Conservation (phyloP, 2,888 invertebrate species). For the Drosophila diplacantha region DNA sequence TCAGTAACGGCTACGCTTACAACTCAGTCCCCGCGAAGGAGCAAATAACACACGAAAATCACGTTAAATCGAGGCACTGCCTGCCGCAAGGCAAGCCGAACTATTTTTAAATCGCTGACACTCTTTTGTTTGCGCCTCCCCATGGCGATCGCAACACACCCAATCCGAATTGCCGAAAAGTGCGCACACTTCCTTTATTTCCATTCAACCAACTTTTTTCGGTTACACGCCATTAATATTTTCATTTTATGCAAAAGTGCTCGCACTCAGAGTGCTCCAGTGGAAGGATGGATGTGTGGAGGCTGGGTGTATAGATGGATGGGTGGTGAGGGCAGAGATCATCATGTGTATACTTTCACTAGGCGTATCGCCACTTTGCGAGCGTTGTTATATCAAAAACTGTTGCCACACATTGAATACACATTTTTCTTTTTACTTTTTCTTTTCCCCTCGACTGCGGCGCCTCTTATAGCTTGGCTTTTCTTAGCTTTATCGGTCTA, state of each 20-base stretch:
- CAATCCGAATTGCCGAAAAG: conserved; percentile 28
- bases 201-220: conserved; percentile 59
- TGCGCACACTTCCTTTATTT: conserved; percentile 62
- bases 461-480: conserved; percentile 19
- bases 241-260: conserved; percentile 51
- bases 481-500: conserved; percentile 22
- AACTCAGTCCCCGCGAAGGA: conserved; percentile 28
- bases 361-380: conserved; percentile 61
- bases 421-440: conserved; percentile 45
- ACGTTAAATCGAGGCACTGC: conserved; percentile 62
- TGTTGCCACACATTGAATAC: conserved; percentile 60
- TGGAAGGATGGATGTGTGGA: conserved; percentile 4
- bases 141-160: conserved; percentile 32
- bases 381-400: conserved; percentile 52
- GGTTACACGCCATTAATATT: conserved; percentile 69
- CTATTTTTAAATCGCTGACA: conserved; percentile 68
- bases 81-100: conserved; percentile 52
- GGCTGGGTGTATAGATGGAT: not conserved
- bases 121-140: conserved; percentile 62
- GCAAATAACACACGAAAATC: conserved; percentile 39
- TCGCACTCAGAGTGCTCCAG: conserved; percentile 17
- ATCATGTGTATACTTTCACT: conserved; percentile 61
- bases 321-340: conserved; percentile 16
- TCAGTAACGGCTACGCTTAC: conserved; percentile 22
- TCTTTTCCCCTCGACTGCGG: conserved; percentile 9